Evolutionary conservation across 2,888 invertebrate genomes (phyloP), one percentile per base, ranked within the genome.

Genomic region (Tachina grossa): DNA sequence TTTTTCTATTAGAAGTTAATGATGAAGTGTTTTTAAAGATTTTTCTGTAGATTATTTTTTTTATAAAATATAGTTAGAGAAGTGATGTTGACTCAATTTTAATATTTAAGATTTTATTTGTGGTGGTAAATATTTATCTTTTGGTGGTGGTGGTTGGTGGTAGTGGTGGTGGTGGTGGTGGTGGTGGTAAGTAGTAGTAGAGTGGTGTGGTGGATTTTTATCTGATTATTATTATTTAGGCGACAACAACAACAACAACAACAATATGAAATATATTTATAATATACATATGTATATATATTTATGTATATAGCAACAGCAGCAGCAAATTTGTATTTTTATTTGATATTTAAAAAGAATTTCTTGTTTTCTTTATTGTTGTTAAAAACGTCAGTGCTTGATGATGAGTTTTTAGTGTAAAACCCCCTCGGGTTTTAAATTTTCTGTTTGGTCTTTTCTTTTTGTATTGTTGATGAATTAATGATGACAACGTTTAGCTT

Each of bases 191-290:
- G 75, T 77, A 68, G 65, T 65, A 84, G 79, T 84, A 77, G 77
- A 78, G 85, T 82, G 74, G 83, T 83, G 81, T 85, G 65, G 79
- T 78, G 83, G 77, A 72, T 78, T 78, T 77, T 53, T 72, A 72
- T 31, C 59, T 49, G 55, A 71, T 45, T 71, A 72, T 72, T 69
- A 69, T 68, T 51, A 84, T 84, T 87, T 85, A 86, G 88, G 87
- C 88, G 87, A 86, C 87, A 85, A 87, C 88, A 85, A 88, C 86
- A 87, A 87, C 86, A 87, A 87, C 87, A 87, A 87, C 88, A 85
- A 86, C 83, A 85, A 87, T 68, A 87, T 85, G 72, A 87, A 79
- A 47, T 85, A 83, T 85, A 76, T 85, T 63, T 79, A 71, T 78
- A 80, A 57, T 76, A 76, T 72, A 76, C 66, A 75, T 80, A 80